phyloP scores from a whole-genome alignment of 2,113 vertebrate species.

The Campylorhamphus procurvoides region DNA sequence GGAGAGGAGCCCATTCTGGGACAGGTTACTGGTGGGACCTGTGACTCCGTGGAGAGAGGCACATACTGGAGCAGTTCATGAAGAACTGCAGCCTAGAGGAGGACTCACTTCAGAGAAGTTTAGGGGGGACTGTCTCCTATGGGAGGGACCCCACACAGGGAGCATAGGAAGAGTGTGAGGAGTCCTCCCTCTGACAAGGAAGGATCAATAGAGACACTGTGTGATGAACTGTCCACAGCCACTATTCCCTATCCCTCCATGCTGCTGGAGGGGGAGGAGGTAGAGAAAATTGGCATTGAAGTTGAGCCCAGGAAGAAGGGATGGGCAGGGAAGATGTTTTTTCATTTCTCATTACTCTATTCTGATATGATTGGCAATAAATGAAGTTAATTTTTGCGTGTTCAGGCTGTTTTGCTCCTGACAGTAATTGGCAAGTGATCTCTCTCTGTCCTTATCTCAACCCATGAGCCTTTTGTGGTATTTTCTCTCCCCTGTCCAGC shows the following conservation, averaged over 20 bases:
- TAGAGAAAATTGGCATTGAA: neutral
- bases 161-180: neutral
- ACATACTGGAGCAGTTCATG: neutral
- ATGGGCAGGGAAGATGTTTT: neutral
- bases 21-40: neutral
- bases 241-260: no score
- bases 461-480: no score
- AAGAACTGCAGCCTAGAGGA: neutral
- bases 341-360: neutral
- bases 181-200: no score
- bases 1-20: neutral
- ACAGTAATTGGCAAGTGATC: no score
- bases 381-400: no score
- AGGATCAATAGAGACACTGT: no score
- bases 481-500: no score
- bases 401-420: no score
- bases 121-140: no score
- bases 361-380: neutral
- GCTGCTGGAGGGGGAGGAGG: neutral
- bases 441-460: no score
- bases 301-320: neutral
- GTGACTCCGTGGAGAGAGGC: neutral
- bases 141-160: no score
- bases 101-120: fast-evolving
- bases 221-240: no score